These are phyloP conservation scores for Channa maculata DNA, from an alignment of 2,113 vertebrate species.

Conservation along the genomic window DNA sequence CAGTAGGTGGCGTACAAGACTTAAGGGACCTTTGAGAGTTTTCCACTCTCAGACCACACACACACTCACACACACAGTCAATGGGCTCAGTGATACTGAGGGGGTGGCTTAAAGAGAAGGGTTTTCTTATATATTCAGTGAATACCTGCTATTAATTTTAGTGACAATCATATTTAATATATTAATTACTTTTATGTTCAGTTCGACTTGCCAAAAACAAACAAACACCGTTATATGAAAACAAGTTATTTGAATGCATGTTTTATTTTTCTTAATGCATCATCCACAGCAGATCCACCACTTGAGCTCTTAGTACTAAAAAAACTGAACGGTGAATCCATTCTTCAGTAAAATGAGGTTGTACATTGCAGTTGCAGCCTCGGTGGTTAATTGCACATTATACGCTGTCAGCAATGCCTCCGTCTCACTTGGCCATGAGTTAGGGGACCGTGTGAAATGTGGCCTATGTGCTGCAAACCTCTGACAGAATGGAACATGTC, in stretches of 20 bases:
- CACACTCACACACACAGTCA: constrained; percentile 11
- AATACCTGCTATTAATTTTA: constrained; percentile 58
- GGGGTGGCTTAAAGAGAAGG: constrained; percentile 55
- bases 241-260: neutral
- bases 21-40: constrained; percentile 12
- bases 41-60: constrained; percentile 65
- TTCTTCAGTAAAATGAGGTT: neutral
- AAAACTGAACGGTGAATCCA: neutral
- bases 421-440: constrained; percentile 56
- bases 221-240: neutral
- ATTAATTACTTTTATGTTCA: constrained; percentile 27
- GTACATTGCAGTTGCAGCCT: neutral
- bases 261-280: constrained; percentile 7
- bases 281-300: no score
- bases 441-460: constrained; percentile 70
- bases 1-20: constrained; percentile 68
- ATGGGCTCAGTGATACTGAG: constrained; percentile 22
- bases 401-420: constrained; percentile 43
- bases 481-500: constrained; percentile 81
- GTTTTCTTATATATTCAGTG: constrained; percentile 59
- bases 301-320: neutral
- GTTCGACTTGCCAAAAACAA: neutral
- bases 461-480: constrained; percentile 64
- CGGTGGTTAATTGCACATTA: constrained; percentile 17
- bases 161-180: constrained; percentile 23